These are phyloP conservation scores for Eulemur albifrons DNA, from an alignment of 2,797 vertebrate species.

Conservation along the genomic window DNA sequence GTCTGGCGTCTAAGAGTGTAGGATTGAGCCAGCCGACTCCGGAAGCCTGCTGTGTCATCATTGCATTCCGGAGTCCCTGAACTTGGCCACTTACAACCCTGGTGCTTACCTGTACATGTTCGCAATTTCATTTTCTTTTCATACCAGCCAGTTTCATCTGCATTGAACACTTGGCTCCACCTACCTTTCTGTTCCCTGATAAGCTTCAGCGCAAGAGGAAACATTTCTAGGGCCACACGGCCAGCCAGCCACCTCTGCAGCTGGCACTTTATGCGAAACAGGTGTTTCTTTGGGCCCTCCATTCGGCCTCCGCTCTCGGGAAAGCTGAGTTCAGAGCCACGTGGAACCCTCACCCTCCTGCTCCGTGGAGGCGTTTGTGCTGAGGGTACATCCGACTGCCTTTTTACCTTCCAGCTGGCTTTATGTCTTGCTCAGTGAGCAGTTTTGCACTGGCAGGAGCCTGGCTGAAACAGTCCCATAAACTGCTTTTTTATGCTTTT, in stretches of 20 bases:
- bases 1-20: background rate
- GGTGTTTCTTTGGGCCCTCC: background rate
- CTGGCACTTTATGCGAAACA: too few species aligned
- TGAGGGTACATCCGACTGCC: background rate
- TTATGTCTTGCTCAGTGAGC: background rate
- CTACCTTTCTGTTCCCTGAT: background rate
- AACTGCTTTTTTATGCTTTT: background rate
- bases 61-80: background rate
- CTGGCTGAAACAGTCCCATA: background rate
- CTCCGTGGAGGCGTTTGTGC: background rate
- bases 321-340: background rate
- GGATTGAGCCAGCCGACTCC: background rate
- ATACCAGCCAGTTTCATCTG: background rate
- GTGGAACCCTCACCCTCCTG: background rate
- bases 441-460: background rate
- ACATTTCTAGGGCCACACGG: background rate
- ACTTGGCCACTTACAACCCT: background rate
- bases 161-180: background rate
- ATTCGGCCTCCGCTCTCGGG: background rate
- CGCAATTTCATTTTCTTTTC: background rate
- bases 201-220: background rate
- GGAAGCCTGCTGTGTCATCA: background rate
- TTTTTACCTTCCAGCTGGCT: background rate
- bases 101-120: background rate
- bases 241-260: too few species aligned